Base-by-base conservation (phyloP, 2,797 vertebrate genomes). In the Lates japonicus region DNA sequence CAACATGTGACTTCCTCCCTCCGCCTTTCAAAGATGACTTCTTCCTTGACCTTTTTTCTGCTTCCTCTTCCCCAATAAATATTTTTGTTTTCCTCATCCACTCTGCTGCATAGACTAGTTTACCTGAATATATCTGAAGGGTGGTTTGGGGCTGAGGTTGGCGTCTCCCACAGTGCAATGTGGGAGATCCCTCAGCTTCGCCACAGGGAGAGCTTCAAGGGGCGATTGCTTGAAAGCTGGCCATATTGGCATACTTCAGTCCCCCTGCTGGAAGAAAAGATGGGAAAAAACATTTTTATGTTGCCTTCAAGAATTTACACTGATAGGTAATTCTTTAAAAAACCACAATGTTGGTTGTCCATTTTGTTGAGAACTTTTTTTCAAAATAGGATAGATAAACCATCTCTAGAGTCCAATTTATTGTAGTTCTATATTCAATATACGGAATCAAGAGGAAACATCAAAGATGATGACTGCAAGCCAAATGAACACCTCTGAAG, bases 71-170 rank as follows among this genome's bases (percentile, higher is more conserved):
- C 86, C 76, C 66, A 92, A 97, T 95, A 96, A 96, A 95, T 96
- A 95, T 97, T 96, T 95, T 96, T 86, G 87, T 95, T 87, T 96
- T 90, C 82, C 95, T 87, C 88, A 96, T 96, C 96, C 96, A 93
- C 86, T 83, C 94, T 95, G 95, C 95, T 96, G 95, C 94, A 95
- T 95, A 95, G 93, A 95, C 90, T 92, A 94, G 92, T 94, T 94
- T 86, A 93, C 90, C 92, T 88, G 91, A 92, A 90, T 74, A 92
- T 88, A 90, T 87, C 84, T 69, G 87, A 92, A 66, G 89, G 92
- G 91, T 90, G 87, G 90, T 85, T 52, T 35, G 74, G 78, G 80
- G 90, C 90, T 93, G 88, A 86, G 91, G 88, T 81, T 68, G 76
- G 74, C 71, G 22, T 94, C 85, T 91, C 88, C 93, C 87, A 88